Evolutionary conservation across 2,113 vertebrate genomes (phyloP).

Genomic region (Myodes glareolus): DNA sequence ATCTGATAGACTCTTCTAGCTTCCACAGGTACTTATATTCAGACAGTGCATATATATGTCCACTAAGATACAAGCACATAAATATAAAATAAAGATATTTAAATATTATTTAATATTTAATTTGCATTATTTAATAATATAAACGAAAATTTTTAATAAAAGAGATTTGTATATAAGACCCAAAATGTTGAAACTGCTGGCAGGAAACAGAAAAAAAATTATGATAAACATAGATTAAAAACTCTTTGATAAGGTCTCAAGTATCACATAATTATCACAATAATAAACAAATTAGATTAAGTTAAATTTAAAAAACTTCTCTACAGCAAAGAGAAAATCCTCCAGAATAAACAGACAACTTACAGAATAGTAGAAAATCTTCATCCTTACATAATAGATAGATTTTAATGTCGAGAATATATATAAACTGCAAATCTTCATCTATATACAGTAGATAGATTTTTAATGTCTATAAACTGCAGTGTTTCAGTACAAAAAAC

Average conservation of each 20-base stretch:
- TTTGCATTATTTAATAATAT: background rate
- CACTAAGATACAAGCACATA: background rate
- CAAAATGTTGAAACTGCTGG: background rate
- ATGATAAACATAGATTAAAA: background rate
- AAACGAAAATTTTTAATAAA: background rate
- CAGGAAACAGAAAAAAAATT: background rate
- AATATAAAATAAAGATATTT: background rate
- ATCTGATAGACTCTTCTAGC: background rate
- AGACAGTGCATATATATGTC: background rate
- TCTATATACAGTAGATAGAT: background rate
- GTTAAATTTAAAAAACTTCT: background rate
- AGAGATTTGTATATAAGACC: background rate
- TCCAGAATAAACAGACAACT: background rate
- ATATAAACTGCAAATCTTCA: background rate
- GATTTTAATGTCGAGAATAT: background rate
- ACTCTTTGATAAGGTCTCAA: background rate
- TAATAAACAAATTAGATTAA: background rate
- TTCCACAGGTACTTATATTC: background rate
- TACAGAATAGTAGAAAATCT: background rate
- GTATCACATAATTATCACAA: background rate
- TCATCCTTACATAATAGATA: background rate
- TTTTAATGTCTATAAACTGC: background rate
- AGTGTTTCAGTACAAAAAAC: background rate
- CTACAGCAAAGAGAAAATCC: background rate
- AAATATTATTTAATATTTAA: background rate